Conservation (phyloP, 2,888 invertebrate species). For the Bombyx huttoni region DNA sequence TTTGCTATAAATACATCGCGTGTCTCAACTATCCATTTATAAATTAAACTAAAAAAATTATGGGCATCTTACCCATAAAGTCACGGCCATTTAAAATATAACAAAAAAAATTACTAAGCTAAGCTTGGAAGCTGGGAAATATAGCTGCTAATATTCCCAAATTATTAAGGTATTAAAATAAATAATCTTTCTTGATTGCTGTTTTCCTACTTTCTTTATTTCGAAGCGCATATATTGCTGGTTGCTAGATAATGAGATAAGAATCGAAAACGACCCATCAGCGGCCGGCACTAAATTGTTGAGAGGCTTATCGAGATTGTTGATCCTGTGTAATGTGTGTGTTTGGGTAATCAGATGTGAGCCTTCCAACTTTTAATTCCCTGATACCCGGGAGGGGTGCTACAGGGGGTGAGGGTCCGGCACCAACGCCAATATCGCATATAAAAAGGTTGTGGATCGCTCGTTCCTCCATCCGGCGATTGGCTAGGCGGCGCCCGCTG, state of each 20-base stretch:
- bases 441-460: constrained; percentile 73
- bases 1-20: too few species aligned
- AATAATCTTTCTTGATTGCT: neutral
- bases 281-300: constrained; percentile 50
- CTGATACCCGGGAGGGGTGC: constrained; percentile 30
- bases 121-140: too few species aligned
- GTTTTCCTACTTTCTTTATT: neutral
- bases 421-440: constrained; percentile 62
- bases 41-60: too few species aligned
- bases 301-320: constrained; percentile 57
- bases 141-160: neutral
- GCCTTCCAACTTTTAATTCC: constrained; percentile 66
- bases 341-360: constrained; percentile 64
- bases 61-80: too few species aligned
- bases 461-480: constrained; percentile 71
- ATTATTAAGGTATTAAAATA: neutral
- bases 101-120: too few species aligned
- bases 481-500: constrained; percentile 76
- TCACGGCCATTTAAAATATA: too few species aligned
- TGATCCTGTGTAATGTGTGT: constrained; percentile 55
- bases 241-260: constrained; percentile 33
- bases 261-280: constrained; percentile 46
- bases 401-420: constrained; percentile 41
- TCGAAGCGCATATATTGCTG: neutral
- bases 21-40: too few species aligned